Conservation (phyloP, 2,888 invertebrate genomes). For the Globia sparganii region DNA sequence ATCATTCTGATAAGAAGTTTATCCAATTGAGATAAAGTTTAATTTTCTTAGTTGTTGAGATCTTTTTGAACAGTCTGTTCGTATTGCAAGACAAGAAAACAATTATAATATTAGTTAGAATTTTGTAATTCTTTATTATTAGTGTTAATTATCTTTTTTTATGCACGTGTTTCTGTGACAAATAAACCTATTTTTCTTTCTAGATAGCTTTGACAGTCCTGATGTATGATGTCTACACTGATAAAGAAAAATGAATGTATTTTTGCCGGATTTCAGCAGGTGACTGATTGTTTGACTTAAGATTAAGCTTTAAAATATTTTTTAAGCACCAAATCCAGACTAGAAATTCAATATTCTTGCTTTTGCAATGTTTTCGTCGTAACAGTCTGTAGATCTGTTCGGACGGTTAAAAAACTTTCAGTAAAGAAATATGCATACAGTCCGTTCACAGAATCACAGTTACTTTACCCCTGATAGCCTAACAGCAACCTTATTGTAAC, state of each 20-base stretch:
- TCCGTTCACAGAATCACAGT: background rate
- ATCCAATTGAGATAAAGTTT: too few relatives aligned
- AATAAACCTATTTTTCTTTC: too few relatives aligned
- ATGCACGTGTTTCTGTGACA: too few relatives aligned
- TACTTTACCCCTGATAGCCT: background rate
- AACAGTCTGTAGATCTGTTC: too few relatives aligned
- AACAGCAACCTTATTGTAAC: background rate
- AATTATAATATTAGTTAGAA: too few relatives aligned
- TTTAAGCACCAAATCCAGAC: background rate
- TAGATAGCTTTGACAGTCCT: background rate
- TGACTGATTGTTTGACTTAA: background rate
- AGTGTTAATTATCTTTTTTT: too few relatives aligned
- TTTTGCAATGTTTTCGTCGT: background rate
- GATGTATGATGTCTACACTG: background rate
- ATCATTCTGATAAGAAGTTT: too few relatives aligned
- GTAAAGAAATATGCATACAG: background rate
- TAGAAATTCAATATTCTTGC: background rate
- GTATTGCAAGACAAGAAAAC: too few relatives aligned
- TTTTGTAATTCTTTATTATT: too few relatives aligned
- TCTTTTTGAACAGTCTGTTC: too few relatives aligned
- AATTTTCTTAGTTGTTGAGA: too few relatives aligned
- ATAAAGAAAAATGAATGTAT: background rate
- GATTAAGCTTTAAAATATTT: background rate
- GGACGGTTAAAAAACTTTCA: background rate
- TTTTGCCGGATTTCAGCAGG: background rate